Evolutionary conservation across 2,797 vertebrate species (phyloP), one percentile per base, ranked within the genome.

Genomic region (Rhabdomys pumilio): DNA sequence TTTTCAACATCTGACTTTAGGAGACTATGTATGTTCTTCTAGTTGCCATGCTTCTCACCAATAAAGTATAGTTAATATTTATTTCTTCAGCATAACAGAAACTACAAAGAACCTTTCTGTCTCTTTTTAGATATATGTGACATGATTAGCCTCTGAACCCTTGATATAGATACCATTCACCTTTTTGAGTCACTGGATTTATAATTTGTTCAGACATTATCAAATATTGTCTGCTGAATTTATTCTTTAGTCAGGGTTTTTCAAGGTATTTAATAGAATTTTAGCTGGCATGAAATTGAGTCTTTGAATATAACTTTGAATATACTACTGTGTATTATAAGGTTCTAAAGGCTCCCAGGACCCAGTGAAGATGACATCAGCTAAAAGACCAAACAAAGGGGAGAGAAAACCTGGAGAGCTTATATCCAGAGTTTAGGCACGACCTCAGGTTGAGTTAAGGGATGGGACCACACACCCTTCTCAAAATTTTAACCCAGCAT

Each of bases 171-270:
- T 14, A 10, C 83, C 93, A 95, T 80, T 76, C 90, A 97, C 50
- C 47, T 26, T 93, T 80, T 34, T 6, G 84, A 90, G 41, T 82
- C 79, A 82, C 17, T 96, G 96, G 91, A 97, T 97, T 96, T 89
- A 94, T 81, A 89, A 14, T 26, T 84, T 93, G 65, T 41, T 75
- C 44, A 59, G 55, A 59, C 85, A 97, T n/a, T 6, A 96, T 97
- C 94, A 97, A 97, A 96, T 93, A 86, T 73, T 97, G 72, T 88
- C n/a, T 96, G 80, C 24, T 77, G 92, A 96, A 67, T 97, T 69
- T 3, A 26, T 75, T 96, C 73, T 96, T 31, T 76, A 90, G 38
- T 93, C 77, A 95, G 41, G 38, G 15, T 95, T 97, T 90, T n/a
- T 94, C 55, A 97, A 96, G 29, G 81, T 20, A 92, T 77, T 93